Evolutionary conservation across 2,888 invertebrate species (phyloP).

Genomic region (Microctonus aethiopoides): DNA sequence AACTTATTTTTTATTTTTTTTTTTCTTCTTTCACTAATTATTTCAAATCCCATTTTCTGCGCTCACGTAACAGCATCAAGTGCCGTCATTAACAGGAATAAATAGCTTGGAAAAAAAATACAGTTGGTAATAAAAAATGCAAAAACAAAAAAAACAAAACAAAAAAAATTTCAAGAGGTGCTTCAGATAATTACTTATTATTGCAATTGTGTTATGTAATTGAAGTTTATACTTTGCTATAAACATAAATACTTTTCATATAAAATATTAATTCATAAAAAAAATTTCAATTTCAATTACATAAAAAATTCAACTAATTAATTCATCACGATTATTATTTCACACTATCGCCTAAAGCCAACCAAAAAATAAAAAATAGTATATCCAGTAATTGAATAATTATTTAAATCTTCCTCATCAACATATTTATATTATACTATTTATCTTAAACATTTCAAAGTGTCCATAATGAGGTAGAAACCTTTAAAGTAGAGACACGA

Average conservation of each 20-base stretch:
- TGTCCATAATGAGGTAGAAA: background rate
- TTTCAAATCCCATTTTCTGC: conserved; percentile 6
- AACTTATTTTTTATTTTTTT: background rate
- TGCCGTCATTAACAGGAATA: conserved; percentile 17
- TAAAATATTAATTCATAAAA: too few species aligned
- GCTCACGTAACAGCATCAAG: conserved; percentile 7
- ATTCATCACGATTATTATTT: too few species aligned
- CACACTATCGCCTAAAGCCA: too few species aligned
- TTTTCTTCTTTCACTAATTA: background rate
- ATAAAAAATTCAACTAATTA: too few species aligned
- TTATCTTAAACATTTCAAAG: too few species aligned
- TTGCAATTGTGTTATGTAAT: conserved; percentile 14
- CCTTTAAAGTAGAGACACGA: background rate
- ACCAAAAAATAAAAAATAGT: too few species aligned
- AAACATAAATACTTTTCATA: background rate
- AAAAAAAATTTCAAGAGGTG: background rate
- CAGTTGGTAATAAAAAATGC: background rate
- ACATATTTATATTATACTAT: too few species aligned
- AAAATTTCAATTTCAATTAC: too few species aligned
- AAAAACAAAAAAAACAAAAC: background rate
- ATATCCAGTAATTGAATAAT: too few species aligned
- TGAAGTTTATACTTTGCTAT: background rate
- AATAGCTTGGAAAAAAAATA: conserved; percentile 15
- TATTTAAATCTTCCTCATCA: background rate
- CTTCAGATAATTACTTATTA: background rate